phyloP scores from a whole-genome alignment of 2,113 vertebrate species.

The Ceuthmochares aereus region DNA sequence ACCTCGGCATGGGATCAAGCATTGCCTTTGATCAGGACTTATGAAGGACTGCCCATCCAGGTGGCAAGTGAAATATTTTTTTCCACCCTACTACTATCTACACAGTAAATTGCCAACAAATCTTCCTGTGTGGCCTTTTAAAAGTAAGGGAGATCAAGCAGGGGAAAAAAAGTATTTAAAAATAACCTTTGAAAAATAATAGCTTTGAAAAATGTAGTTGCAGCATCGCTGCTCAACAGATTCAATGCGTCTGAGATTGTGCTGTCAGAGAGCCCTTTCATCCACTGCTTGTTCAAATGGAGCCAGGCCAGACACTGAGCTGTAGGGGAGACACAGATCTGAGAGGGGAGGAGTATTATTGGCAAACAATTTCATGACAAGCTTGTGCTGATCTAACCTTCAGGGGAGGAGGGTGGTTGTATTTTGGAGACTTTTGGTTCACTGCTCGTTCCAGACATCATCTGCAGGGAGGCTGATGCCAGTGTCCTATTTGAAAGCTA shows the following conservation, averaged over 20 bases:
- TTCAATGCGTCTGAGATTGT: not conserved
- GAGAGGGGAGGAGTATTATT: not conserved
- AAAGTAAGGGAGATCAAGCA: not conserved
- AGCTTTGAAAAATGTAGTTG: not conserved
- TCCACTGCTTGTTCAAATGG: not conserved
- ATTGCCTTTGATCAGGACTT: not conserved
- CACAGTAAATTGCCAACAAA: not conserved
- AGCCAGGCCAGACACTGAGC: not conserved
- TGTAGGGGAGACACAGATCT: not conserved
- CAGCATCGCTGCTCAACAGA: not conserved
- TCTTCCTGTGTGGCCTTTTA: not conserved
- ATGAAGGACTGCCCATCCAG: not conserved
- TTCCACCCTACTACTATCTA: not conserved
- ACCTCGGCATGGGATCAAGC: not conserved
- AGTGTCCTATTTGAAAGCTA: not conserved
- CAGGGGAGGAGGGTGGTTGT: accelerated
- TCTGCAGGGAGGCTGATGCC: not conserved
- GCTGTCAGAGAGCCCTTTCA: not conserved
- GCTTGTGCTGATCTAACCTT: not conserved
- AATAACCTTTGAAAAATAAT: not conserved
- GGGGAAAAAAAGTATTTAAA: not conserved
- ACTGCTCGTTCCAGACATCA: not conserved
- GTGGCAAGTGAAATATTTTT: not conserved
- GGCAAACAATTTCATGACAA: not conserved
- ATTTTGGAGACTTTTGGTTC: not conserved